Evolutionary conservation across 2,113 vertebrate genomes (phyloP).

Genomic region (Pavo muticus): DNA sequence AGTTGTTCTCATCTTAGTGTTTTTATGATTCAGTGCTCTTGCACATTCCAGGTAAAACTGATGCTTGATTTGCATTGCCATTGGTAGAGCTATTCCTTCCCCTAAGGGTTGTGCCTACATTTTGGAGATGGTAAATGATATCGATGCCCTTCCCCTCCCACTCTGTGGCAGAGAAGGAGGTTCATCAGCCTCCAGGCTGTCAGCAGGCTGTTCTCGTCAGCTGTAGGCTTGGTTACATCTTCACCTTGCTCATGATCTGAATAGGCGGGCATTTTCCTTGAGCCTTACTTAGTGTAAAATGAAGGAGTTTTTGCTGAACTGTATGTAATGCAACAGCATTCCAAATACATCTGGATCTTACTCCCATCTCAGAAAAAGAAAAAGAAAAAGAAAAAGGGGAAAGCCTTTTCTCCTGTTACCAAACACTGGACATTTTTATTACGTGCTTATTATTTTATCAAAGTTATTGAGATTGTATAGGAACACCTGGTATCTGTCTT

Average conservation of each 20-base stretch:
- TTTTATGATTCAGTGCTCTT: neutral
- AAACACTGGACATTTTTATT: neutral
- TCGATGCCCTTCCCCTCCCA: neutral
- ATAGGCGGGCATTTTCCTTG: conserved; percentile 32
- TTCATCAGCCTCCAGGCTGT: neutral
- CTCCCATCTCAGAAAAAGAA: conserved; percentile 30
- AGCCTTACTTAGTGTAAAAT: conserved; percentile 14
- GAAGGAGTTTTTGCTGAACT: conserved; percentile 21
- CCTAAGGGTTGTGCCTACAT: neutral
- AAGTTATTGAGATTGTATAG: neutral
- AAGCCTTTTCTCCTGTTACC: conserved; percentile 49
- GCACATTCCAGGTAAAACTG: neutral
- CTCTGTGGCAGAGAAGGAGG: neutral
- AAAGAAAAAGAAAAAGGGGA: neutral
- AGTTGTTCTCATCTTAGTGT: neutral
- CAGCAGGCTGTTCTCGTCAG: conserved; percentile 10
- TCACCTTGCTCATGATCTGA: conserved; percentile 5
- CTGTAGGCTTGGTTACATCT: neutral
- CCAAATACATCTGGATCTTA: conserved; percentile 52
- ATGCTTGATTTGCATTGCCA: neutral
- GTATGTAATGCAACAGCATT: neutral
- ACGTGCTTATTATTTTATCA: neutral
- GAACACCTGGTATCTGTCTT: neutral
- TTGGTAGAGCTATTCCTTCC: neutral
- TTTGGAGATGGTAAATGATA: neutral